Conservation (phyloP, 2,113 vertebrate species). For the Macaca mulatta region DNA sequence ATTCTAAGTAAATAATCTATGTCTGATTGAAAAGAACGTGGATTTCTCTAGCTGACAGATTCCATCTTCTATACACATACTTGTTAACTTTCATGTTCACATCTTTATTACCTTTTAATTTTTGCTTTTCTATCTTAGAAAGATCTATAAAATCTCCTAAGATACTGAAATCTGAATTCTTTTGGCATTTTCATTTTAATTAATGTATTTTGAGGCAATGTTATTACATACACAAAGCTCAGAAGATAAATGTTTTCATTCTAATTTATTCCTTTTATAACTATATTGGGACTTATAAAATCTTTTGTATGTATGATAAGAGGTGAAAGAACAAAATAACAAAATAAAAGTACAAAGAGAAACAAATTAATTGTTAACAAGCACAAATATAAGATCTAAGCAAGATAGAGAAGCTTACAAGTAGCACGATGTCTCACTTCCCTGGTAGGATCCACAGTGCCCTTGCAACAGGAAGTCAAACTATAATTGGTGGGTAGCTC, state of each 20-base stretch:
- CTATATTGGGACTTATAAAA: neutral
- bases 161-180: neutral
- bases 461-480: neutral
- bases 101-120: neutral
- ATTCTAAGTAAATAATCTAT: neutral
- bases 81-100: neutral
- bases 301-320: neutral
- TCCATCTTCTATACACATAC: neutral
- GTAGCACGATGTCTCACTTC: neutral
- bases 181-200: neutral
- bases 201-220: neutral
- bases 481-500: neutral
- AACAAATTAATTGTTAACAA: neutral
- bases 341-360: neutral
- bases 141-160: neutral
- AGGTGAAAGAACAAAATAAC: neutral
- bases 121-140: neutral
- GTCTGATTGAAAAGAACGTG: neutral
- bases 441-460: neutral
- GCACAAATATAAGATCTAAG: neutral
- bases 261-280: neutral
- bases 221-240: neutral
- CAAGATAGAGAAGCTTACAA: neutral
- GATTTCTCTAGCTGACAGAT: neutral
- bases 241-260: neutral